Evolutionary conservation across 2,888 invertebrate species (phyloP).

Genomic region (Chelonus formosanus): DNA sequence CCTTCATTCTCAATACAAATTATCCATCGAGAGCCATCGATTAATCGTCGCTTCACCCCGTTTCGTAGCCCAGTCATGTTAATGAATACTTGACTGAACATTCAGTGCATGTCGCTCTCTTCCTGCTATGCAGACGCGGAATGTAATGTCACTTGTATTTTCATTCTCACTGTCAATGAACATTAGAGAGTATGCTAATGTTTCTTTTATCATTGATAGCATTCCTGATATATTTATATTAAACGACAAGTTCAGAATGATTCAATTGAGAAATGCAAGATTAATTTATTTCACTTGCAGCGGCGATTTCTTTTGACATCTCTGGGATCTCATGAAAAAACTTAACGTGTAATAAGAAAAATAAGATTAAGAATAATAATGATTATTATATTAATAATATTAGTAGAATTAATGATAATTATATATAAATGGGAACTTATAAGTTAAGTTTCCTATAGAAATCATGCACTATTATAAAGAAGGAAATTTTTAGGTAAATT

Average conservation of each 20-base stretch:
- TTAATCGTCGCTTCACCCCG: conserved; percentile 59
- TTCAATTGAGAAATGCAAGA: no score
- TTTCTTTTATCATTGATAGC: no score
- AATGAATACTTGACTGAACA: conserved; percentile 43
- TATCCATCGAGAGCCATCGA: conserved; percentile 52
- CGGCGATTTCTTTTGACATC: not conserved
- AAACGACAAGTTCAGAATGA: no score
- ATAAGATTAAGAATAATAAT: not conserved
- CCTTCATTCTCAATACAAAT: conserved; percentile 47
- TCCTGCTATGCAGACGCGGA: no score
- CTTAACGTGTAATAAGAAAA: conserved; percentile 2
- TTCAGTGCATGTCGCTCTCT: no score
- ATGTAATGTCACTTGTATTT: no score
- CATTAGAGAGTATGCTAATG: no score
- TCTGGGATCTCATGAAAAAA: not conserved
- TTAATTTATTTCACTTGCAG: not conserved
- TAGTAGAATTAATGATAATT: conserved; percentile 20
- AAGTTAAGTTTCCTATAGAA: not conserved
- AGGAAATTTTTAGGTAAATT: conserved; percentile 39
- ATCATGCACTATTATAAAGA: conserved; percentile 27
- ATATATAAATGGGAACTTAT: conserved; percentile 20
- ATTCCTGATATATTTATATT: no score
- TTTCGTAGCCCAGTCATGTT: conserved; percentile 59
- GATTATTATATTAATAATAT: not conserved
- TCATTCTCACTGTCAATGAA: no score